These are phyloP conservation scores for Mareca strepera DNA, from an alignment of 2,797 vertebrate species.

Conservation along the genomic window DNA sequence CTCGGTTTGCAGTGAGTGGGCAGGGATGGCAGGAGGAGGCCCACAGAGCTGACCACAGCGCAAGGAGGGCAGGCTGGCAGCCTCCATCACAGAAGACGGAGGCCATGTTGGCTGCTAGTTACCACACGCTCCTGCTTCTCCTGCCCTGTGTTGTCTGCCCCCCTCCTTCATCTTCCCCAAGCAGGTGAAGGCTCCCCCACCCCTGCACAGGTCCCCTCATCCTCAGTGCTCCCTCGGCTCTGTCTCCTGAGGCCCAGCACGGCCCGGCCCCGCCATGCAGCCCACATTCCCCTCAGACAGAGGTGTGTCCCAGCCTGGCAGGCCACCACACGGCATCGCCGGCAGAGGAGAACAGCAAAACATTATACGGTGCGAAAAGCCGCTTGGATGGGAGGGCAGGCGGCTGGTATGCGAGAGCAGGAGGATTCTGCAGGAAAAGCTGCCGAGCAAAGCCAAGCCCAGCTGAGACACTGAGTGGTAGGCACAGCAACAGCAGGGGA, in stretches of 20 bases:
- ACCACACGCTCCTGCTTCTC: not conserved
- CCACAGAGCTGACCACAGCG: not conserved
- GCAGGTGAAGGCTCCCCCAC: not conserved
- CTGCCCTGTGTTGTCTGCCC: not conserved
- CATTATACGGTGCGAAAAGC: slow-evolving; percentile 19
- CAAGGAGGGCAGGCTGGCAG: not conserved
- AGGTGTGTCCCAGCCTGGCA: slow-evolving; percentile 32
- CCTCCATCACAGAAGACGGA: not conserved
- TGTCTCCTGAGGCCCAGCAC: not conserved
- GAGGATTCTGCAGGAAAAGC: slow-evolving; percentile 39
- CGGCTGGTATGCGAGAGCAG: slow-evolving; percentile 25
- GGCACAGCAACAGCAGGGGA: slow-evolving; percentile 23
- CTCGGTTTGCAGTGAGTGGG: not conserved
- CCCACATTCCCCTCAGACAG: not conserved
- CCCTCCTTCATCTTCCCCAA: not conserved
- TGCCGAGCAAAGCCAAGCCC: slow-evolving; percentile 12
- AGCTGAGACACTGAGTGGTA: slow-evolving; percentile 21
- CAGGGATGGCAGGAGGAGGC: not conserved
- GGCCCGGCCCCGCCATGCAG: not conserved
- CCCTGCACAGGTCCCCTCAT: not conserved
- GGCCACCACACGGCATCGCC: not conserved
- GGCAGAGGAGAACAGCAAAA: slow-evolving; percentile 46
- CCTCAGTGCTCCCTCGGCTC: not conserved
- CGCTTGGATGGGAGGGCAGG: slow-evolving; percentile 31
- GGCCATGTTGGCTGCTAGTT: not conserved